Evolutionary conservation across 1,140 invertebrate species (phyloP), one percentile per base, ranked within the genome.

Genomic region (Brachionus plicatilis): DNA sequence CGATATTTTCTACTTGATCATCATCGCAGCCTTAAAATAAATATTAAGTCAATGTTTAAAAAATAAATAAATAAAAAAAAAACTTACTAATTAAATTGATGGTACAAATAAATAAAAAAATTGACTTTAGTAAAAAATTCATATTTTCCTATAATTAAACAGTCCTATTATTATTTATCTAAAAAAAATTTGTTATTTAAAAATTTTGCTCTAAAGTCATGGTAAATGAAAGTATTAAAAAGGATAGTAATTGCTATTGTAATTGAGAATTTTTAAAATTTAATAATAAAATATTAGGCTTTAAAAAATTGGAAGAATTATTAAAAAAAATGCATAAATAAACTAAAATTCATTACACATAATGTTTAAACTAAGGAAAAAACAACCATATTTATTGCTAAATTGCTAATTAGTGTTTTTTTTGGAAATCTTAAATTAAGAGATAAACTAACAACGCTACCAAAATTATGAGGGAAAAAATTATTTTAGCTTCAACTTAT

Each of bases 61-160:
- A 12, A 68, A 6, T n/a, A n/a, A n/a, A n/a, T n/a, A n/a, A 33
- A 11, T 33, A 68, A 72, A 43, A 45, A n/a, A 41, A 47, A 53
- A 17, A 20, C 68, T 72, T 72, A 72, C 68, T 9, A 43, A 72
- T 72, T 43, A 41, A 72, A 72, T 72, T 72, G 68, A 43, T 43
- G 17, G 43, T 17, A 17, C 68, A 72, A 43, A 72, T 45, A 20
- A 33, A 29, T 11, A 72, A 72, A 45, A 72, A 43, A 8, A 43
- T 11, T 72, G 68, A 41, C 8, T 72, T 72, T 8, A 72, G 5
- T 14, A 72, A 41, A 72, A 72, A 72, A 41, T 41, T 72, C 68
- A 72, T 72, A n/a, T 72, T 72, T 43, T 72, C 14, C 45, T 47
- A 33, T 47, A 47, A 47, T 14, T 47, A 47, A 9, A 47, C 4